Evolutionary conservation across 2,888 invertebrate species (phyloP), one percentile per base, ranked within the genome.

Genomic region (Macrosiphum euphorbiae): DNA sequence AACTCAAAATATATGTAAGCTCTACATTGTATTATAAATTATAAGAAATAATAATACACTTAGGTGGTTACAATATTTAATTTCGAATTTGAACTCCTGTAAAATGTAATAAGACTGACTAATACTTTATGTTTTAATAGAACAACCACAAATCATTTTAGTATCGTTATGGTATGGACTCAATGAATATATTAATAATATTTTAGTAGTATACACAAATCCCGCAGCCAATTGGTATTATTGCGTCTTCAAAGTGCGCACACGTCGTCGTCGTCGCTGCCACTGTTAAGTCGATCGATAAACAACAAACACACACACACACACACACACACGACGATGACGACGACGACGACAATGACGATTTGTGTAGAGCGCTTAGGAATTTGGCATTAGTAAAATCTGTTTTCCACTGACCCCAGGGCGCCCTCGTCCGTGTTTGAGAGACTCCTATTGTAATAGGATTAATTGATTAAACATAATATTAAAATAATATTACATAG

Each of bases 271-370:
- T 44, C 11, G 88, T 24, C 52, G 35, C 10, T n/a, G 35, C 88
- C 35, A 35, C 24, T 35, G 35, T 55, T 35, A 88, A 88, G 55
- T 55, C 88, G 88, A 88, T 88, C 88, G 88, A 88, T 88, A 88
- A 88, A 88, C 55, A 41, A 88, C 88, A 88, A 11, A 88, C 35
- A 88, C 88, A 88, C 44, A 86, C 86, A 44, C 44, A 35, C 35
- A 55, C 35, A 20, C 52, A 87, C 16, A 8, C 28, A 11, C 28
- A 67, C 13, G n/a, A n/a, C n/a, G n/a, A n/a, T n/a, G n/a, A n/a
- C n/a, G n/a, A 67, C 52, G 20, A 52, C 52, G n/a, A 52, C 52
- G 20, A 52, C 52, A 3, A 88, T 35, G 88, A 52, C 52, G 52
- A 88, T 55, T 88, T 88, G 88, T 50, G 50, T n/a, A 8, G 50